A percentile compares a stretch with the other conserved stretches of the same genome.
These are phyloP conservation scores for Himalopsyche tibetana DNA, from an alignment of 2,888 invertebrate genomes.

Conservation along the genomic window DNA sequence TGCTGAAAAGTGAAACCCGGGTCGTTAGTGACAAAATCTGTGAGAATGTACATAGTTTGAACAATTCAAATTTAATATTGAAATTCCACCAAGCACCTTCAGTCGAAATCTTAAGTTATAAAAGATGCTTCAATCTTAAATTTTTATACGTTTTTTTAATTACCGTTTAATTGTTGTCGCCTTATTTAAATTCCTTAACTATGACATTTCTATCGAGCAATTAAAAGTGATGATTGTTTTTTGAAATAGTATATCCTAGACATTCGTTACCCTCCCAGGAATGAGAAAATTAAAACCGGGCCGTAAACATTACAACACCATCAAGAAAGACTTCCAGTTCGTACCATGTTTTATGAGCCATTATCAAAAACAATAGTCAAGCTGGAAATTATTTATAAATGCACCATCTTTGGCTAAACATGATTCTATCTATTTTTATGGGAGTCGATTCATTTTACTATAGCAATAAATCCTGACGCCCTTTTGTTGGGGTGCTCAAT, in stretches of 20 bases:
- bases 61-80: no score
- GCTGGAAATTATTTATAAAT: conserved; percentile 51
- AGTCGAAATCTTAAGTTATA: no score
- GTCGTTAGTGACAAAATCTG: no score
- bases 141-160: no score
- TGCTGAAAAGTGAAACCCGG: no score
- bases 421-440: conserved; percentile 61
- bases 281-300: neutral
- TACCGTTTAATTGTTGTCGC: neutral
- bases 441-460: conserved; percentile 55
- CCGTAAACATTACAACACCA: neutral
- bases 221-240: conserved; percentile 29
- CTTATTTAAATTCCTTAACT: neutral
- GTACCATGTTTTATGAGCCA: conserved; percentile 29
- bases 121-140: no score
- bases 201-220: neutral
- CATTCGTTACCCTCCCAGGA: neutral
- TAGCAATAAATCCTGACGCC: conserved; percentile 52
- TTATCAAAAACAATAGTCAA: conserved; percentile 41
- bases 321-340: neutral
- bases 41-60: no score
- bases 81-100: no score
- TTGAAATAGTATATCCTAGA: neutral
- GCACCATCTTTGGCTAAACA: conserved; percentile 55
- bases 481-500: conserved; percentile 56